Conservation (phyloP, 1,140 invertebrate species). For the Planococcus citri region DNA sequence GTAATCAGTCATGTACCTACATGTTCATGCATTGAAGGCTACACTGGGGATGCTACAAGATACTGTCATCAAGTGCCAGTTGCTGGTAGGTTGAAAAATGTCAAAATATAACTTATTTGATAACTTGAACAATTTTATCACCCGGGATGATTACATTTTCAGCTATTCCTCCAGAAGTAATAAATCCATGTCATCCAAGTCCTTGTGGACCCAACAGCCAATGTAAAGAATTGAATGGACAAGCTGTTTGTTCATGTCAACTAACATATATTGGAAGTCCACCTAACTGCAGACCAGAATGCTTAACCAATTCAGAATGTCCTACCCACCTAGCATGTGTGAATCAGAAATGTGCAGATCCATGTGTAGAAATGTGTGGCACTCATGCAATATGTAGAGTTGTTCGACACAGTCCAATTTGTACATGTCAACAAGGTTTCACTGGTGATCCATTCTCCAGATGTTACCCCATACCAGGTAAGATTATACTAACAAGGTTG, state of each 20-base stretch:
- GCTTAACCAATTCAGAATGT: constrained; percentile 37
- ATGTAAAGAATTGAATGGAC: constrained; percentile 47
- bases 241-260: constrained; percentile 42
- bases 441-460: constrained; percentile 57
- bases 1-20: constrained; percentile 62
- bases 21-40: constrained; percentile 49
- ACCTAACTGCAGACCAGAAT: constrained; percentile 40
- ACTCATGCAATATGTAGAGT: constrained; percentile 50
- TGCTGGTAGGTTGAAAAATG: constrained; percentile 35
- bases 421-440: constrained; percentile 48
- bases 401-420: constrained; percentile 63
- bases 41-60: constrained; percentile 55
- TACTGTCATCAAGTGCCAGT: constrained; percentile 29
- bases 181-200: constrained; percentile 39
- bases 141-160: not conserved
- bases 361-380: constrained; percentile 42
- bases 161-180: constrained; percentile 28
- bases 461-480: constrained; percentile 31
- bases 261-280: constrained; percentile 36
- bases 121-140: constrained; percentile 12
- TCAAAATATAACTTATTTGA: constrained; percentile 25
- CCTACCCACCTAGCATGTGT: constrained; percentile 36
- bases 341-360: constrained; percentile 39
- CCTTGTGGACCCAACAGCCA: constrained; percentile 45
- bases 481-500: constrained; percentile 14